phyloP scores from a whole-genome alignment of 2,888 invertebrate genomes.

The Conops quadrifasciatus region DNA sequence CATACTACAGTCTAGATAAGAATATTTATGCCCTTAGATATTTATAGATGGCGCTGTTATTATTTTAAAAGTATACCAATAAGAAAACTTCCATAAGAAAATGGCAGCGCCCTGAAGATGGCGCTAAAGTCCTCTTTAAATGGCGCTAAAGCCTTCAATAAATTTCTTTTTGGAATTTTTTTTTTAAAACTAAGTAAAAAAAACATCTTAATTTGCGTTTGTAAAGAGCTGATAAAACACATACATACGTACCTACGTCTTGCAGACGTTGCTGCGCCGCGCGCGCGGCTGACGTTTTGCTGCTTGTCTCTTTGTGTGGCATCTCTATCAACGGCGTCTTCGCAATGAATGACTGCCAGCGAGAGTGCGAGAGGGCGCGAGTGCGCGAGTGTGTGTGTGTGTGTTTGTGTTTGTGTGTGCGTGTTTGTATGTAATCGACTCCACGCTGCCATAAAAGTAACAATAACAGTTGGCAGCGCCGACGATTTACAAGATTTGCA shows the following conservation, averaged over 20 bases:
- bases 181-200: background rate
- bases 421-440: constrained; percentile 17
- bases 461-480: constrained; percentile 17
- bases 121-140: too few relatives aligned
- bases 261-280: too few relatives aligned
- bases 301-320: constrained; percentile 18
- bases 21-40: too few relatives aligned
- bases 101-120: too few relatives aligned
- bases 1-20: too few relatives aligned
- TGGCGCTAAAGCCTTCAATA: too few relatives aligned
- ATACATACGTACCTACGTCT: background rate
- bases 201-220: constrained; percentile 33
- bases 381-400: constrained; percentile 4
- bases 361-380: background rate
- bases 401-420: background rate
- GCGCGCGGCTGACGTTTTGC: background rate
- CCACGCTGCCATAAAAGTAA: background rate
- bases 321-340: constrained; percentile 17
- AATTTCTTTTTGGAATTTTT: too few relatives aligned
- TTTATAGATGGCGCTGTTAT: too few relatives aligned
- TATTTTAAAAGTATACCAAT: too few relatives aligned
- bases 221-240: background rate
- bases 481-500: constrained; percentile 34
- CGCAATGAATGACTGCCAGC: too few relatives aligned
- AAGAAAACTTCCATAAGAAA: too few relatives aligned